Evolutionary conservation across 2,797 vertebrate species (phyloP), one percentile per base, ranked within the genome.

Genomic region (Gallinago solitaria): DNA sequence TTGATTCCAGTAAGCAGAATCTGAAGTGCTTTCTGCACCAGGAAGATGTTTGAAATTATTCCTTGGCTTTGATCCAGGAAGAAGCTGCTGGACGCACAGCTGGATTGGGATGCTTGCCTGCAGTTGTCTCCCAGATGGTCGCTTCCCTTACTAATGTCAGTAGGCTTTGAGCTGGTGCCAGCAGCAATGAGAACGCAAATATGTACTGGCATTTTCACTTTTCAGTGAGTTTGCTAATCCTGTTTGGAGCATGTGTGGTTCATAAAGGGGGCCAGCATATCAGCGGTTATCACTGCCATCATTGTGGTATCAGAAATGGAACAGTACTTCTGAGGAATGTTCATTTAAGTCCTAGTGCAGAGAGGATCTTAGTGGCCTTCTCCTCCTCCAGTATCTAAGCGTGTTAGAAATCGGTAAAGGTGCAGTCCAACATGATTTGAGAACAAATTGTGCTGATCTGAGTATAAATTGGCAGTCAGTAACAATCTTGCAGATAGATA

Each of bases 31-130:
- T 93, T 87, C 57, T 93, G 65, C n/a, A 53, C 28, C 21, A 91
- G 73, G 73, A 94, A 45, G 27, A 68, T 85, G 41, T 89, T 90
- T 77, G 54, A 85, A 92, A 91, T 86, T 78, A 73, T 61, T 91
- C 12, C 12, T 78, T 96, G 82, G 50, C 51, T 54, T 54, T 65
- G 47, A 94, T 89, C 89, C 89, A 91, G 76, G 54, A 83, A 89
- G 91, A 89, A 94, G 85, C 79, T 94, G 68, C 87, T 95, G 76
- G 91, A 93, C 91, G 48, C 82, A 41, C 89, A 93, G 73, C 84
- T 95, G 76, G 89, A 87, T 63, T 81, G 73, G 79, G 61, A 75
- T 75, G 48, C 19, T 8, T 93, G 87, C 78, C 65, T 92, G 57
- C 68, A 83, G 69, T 96, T 86, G 69, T 91, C 73, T 95, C 84